Evolutionary conservation across 64 coral and sea anemone species (phyloP).

Genomic region (Orbicella faveolata): DNA sequence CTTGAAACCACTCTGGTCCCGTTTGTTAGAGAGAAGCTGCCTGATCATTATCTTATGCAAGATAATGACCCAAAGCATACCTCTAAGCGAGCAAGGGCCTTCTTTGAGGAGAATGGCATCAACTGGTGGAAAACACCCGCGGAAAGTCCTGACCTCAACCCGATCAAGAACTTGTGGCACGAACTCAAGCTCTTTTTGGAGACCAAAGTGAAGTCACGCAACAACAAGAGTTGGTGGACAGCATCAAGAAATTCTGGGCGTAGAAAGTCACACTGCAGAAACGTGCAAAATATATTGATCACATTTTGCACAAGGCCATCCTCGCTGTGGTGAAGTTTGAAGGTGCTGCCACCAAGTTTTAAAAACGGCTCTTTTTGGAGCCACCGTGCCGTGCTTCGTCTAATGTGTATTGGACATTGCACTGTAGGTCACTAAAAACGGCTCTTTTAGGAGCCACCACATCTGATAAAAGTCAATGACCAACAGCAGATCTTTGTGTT

Average conservation of each 20-base stretch:
- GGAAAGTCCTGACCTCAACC: slow-evolving; percentile 44
- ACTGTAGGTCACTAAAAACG: too few relatives aligned
- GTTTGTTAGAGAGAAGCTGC: not conserved
- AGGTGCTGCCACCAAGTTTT: slow-evolving; percentile 25
- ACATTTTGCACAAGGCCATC: not conserved
- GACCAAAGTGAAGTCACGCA: slow-evolving; percentile 18
- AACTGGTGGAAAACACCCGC: slow-evolving; percentile 37
- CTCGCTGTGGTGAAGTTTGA: not conserved
- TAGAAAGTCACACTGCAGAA: slow-evolving; percentile 6
- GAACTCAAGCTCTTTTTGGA: slow-evolving; percentile 20
- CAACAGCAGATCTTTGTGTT: too few relatives aligned
- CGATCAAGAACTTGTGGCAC: slow-evolving; percentile 30
- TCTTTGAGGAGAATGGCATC: slow-evolving; percentile 19
- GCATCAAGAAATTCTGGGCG: slow-evolving; percentile 37
- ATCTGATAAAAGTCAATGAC: not conserved
- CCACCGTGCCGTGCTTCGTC: too few relatives aligned
- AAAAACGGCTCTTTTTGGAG: not conserved
- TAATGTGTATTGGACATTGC: too few relatives aligned
- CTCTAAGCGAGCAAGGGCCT: not conserved
- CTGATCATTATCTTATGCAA: not conserved
- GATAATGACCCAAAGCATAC: not conserved
- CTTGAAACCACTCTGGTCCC: not conserved
- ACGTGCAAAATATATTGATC: not conserved
- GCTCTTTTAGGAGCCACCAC: not conserved
- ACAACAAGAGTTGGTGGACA: slow-evolving; percentile 15